Base-by-base conservation (phyloP, 1,140 invertebrate species). In the Adelges cooleyi region DNA sequence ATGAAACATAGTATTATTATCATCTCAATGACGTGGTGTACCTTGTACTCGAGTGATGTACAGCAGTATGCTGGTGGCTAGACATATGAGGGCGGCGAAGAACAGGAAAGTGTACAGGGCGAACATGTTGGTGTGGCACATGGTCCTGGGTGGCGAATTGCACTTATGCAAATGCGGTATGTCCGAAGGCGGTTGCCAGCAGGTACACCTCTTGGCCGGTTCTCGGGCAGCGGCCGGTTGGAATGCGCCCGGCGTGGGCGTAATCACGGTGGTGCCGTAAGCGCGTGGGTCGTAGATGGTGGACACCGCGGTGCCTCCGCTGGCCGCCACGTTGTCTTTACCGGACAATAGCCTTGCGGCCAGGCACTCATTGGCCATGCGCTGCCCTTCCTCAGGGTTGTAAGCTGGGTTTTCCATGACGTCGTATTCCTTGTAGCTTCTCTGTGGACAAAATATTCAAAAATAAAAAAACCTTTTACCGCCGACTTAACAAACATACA, bases 81-180 rank as follows among this genome's bases (percentile, higher is more conserved):
- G 56, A n/a, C 56, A 62, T 44, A 62, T 62, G 56, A 62, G 5
- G 8, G 56, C 56, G n/a, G 56, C 44, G 56, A 62, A 62, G 56
- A 62, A 62, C 42, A 62, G 56, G 10, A 62, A 62, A 23, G 56
- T 62, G 56, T 62, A 62, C 25, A 62, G 42, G 27, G 44, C 56
- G 18, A 62, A 48, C 56, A 62, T 62, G 56, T 62, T 62, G 42
- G 56, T 62, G 56, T 62, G 56, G 56, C 56, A 62, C 56, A 62
- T 62, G 56, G 56, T 27, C 56, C 56, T 62, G 40, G 56, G 56
- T 25, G 56, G 56, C 38, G 56, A 62, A 48, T 48, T 62, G 56
- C 56, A 48, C 42, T 48, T 62, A 62, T 62, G 56, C 56, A 62
- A 46, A 62, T 62, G 56, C 56, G 56, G 56, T 62, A 62, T 62